Evolutionary conservation across 2,888 invertebrate species (phyloP), one percentile per base, ranked within the genome.

Genomic region (Polydrusus tereticollis): DNA sequence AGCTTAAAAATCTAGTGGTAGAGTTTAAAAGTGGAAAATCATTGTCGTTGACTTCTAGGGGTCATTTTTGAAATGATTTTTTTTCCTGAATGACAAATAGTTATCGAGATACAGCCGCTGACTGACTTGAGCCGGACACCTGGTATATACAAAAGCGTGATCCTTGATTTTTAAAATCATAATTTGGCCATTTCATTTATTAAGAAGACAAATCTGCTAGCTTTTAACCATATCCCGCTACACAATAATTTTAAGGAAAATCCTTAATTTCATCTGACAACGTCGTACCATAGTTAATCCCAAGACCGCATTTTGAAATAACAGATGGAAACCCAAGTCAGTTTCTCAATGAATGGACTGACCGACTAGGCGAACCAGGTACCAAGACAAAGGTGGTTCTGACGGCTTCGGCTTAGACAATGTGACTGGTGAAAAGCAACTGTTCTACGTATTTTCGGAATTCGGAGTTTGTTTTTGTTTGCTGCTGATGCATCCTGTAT

Each of bases 291-390:
- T n/a, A 59, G 3, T 59, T 14, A 41, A 59, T 20, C n/a, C 12
- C 45, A 26, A 58, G 33, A 65, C 65, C 55, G 43, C 65, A 57
- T 65, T 66, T 57, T 21, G 45, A 26, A 23, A 57, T 21, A 55
- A 55, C 57, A 66, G 65, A 50, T 66, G 66, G 58, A 45, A 66
- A 66, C 33, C 36, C 23, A 26, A 45, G 65, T 57, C 41, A 58
- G 66, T 66, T 58, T 43, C 16, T 41, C 47, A 29, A 57, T 66
- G 62, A 62, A 62, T 47, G 55, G 47, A 29, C 57, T 47, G 20
- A 55, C 58, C 29, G 43, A 8, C 23, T 29, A 52, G 58, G 66
- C 57, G 57, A 66, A 66, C 55, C 26, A 41, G 58, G 66, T 66
- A 57, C 66, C 26, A 45, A 41, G 29, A 62, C 36, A 58, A 58